Percentiles rank a stretch among this genome's conserved stretches.
Evolutionary conservation across 2,797 vertebrate genomes (phyloP).

Genomic region (Syngnathus rostellatus): DNA sequence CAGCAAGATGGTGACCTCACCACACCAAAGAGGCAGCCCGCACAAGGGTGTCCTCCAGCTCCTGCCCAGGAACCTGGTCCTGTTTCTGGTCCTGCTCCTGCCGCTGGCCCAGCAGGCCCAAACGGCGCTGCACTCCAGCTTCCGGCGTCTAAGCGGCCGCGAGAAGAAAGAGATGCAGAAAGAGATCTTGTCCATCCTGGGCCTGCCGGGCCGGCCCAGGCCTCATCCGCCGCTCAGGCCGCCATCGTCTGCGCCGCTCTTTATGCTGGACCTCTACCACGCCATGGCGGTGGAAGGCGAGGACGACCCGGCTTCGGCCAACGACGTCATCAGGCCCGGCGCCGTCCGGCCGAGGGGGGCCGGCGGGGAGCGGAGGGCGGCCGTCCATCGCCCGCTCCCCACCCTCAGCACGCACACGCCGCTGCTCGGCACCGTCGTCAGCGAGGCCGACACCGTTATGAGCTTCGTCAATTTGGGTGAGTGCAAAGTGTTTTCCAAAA

Average conservation of each 20-base stretch:
- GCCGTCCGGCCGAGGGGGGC: constrained; percentile 26
- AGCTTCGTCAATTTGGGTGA: constrained; percentile 96
- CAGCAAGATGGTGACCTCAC: constrained; percentile 3
- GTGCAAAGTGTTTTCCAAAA: constrained; percentile 25
- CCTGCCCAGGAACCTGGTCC: constrained; percentile 37
- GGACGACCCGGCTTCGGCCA: constrained; percentile 41
- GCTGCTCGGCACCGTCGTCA: constrained; percentile 74
- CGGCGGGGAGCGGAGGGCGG: constrained; percentile 30
- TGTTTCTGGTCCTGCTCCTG: constrained; percentile 51
- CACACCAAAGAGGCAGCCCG: neutral
- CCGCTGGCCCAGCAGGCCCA: constrained; percentile 68
- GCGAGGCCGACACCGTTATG: constrained; percentile 88
- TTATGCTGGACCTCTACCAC: constrained; percentile 94
- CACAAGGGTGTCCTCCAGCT: constrained; percentile 12
- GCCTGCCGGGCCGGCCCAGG: constrained; percentile 77
- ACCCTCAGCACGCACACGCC: constrained; percentile 76
- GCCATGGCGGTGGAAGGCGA: constrained; percentile 77
- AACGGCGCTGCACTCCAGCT: constrained; percentile 73
- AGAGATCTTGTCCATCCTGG: constrained; percentile 87
- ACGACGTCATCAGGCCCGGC: constrained; percentile 48
- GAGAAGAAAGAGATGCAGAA: constrained; percentile 90
- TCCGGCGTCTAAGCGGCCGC: constrained; percentile 76
- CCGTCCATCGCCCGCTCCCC: constrained; percentile 66
- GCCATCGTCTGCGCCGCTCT: constrained; percentile 81
- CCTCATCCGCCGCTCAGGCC: constrained; percentile 71